Evolutionary conservation across 2,797 vertebrate genomes (phyloP).

Genomic region (Malacoraja senta): DNA sequence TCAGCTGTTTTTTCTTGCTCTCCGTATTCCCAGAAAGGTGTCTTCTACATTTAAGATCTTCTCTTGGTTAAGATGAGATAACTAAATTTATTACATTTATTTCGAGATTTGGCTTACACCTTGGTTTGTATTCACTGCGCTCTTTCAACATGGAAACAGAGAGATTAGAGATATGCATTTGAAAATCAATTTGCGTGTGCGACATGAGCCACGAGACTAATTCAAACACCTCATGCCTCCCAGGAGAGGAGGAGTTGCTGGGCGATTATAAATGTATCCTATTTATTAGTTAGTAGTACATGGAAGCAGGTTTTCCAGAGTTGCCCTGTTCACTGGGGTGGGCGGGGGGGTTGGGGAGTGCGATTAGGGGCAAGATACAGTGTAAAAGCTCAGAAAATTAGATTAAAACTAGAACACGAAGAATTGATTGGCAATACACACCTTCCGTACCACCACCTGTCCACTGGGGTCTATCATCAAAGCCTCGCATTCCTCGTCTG

Average conservation of each 20-base stretch:
- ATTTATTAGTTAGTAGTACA: neutral
- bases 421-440: conserved; percentile 44
- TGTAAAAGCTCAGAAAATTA: neutral
- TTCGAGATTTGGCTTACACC: neutral
- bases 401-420: neutral
- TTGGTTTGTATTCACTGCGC: neutral
- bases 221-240: neutral
- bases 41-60: neutral
- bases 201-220: neutral
- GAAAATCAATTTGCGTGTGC: neutral
- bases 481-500: conserved; percentile 75
- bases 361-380: neutral
- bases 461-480: conserved; percentile 71
- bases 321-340: neutral
- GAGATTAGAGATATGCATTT: neutral
- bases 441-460: conserved; percentile 69
- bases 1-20: neutral
- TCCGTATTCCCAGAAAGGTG: neutral
- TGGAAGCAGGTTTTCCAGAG: too few relatives aligned
- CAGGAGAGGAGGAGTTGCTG: neutral
- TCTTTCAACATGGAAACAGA: neutral
- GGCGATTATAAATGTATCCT: neutral
- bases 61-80: neutral
- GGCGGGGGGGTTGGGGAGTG: neutral
- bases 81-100: neutral